Evolutionary conservation across 2,888 invertebrate genomes (phyloP).

Genomic region (Protophormia terraenovae): DNA sequence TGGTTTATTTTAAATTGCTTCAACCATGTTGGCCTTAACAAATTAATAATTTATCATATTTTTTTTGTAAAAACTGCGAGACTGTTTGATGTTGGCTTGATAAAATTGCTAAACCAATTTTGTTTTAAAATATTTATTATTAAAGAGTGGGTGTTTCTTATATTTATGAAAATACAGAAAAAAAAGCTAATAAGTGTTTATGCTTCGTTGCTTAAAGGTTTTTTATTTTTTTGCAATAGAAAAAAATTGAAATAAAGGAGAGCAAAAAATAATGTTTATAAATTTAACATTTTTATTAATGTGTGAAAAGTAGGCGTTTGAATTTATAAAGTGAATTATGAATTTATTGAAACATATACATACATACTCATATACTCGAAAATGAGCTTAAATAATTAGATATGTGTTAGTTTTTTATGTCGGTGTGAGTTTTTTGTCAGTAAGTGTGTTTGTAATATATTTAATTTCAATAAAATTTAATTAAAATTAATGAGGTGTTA

Average conservation of each 20-base stretch:
- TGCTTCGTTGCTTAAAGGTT: constrained; percentile 58
- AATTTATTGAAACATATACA: not conserved
- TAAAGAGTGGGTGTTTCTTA: constrained; percentile 60
- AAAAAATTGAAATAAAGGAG: constrained; percentile 20
- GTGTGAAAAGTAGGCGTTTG: constrained; percentile 66
- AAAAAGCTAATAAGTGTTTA: constrained; percentile 24
- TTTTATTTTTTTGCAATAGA: not conserved
- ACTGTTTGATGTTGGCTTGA: constrained; percentile 18
- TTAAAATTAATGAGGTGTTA: constrained; percentile 60
- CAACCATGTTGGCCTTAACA: constrained; percentile 51
- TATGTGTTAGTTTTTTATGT: constrained; percentile 21
- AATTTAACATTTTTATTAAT: constrained; percentile 65
- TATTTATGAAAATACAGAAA: constrained; percentile 1
- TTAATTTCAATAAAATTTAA: constrained; percentile 50
- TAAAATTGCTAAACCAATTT: constrained; percentile 53
- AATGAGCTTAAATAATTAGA: constrained; percentile 40
- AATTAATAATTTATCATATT: constrained; percentile 55
- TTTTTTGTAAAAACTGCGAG: too few species aligned
- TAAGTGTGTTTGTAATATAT: constrained; percentile 1
- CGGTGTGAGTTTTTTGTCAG: too few species aligned
- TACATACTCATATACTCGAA: not conserved
- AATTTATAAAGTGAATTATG: constrained; percentile 44
- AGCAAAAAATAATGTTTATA: constrained; percentile 18
- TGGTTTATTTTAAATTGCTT: constrained; percentile 26
- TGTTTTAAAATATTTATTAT: constrained; percentile 46